Evolutionary conservation across 2,888 invertebrate genomes (phyloP).

Genomic region (Drosophila tanythrix): DNA sequence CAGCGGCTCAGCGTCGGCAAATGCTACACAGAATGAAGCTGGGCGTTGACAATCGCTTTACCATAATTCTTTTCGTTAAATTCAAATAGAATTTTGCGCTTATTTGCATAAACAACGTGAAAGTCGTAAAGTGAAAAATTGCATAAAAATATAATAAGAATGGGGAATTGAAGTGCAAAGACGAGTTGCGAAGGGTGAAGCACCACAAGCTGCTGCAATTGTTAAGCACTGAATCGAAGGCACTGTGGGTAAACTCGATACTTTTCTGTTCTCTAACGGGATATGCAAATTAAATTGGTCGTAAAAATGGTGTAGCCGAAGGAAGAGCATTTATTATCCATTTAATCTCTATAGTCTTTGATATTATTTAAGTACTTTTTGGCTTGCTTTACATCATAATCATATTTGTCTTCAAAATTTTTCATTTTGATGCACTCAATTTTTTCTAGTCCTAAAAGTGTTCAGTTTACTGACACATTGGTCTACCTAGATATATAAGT

Average conservation of each 20-base stretch:
- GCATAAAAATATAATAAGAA: slow-evolving; percentile 63
- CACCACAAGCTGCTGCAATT: slow-evolving; percentile 51
- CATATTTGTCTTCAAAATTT: background rate
- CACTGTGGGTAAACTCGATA: slow-evolving; percentile 37
- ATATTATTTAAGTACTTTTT: background rate
- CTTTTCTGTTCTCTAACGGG: background rate
- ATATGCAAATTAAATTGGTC: slow-evolving; percentile 18
- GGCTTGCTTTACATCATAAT: background rate
- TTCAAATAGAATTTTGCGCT: slow-evolving; percentile 76
- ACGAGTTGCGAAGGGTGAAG: slow-evolving; percentile 27
- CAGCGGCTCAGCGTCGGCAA: slow-evolving; percentile 17
- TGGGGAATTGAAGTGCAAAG: slow-evolving; percentile 49
- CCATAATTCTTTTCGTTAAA: slow-evolving; percentile 71
- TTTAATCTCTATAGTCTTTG: background rate
- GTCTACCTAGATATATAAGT: background rate
- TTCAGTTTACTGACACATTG: background rate
- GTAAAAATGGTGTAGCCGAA: background rate
- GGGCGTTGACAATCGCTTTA: slow-evolving; percentile 75
- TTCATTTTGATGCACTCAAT: background rate
- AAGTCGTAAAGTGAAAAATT: slow-evolving; percentile 80
- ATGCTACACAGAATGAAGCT: slow-evolving; percentile 34
- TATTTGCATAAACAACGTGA: slow-evolving; percentile 79
- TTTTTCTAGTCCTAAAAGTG: background rate
- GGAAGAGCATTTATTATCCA: background rate
- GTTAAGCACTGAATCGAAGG: slow-evolving; percentile 30